Evolutionary conservation across 1,140 invertebrate genomes (phyloP).

Genomic region (honey bee (Apis mellifera)): Amel_HAv3.1 CM009935.2:6199001-6199500

Average conservation of each 20-base stretch:
- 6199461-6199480: constrained; percentile 34
- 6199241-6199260: not conserved
- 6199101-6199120: not conserved
- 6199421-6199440: constrained; percentile 42
- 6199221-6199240: too few relatives aligned
- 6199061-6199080: not conserved
- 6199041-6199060: not conserved
- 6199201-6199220: too few relatives aligned
- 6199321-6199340: constrained; percentile 24
- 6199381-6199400: not conserved
- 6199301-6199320: not conserved
- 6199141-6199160: not conserved
- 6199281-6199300: not conserved
- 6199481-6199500: constrained; percentile 26
- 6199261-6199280: too few relatives aligned
- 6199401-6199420: constrained; percentile 34
- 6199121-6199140: not conserved
- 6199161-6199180: too few relatives aligned
- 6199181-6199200: not conserved
- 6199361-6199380: constrained; percentile 19
- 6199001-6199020: too few relatives aligned
- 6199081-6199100: not conserved
- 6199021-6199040: not conserved
- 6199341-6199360: constrained; percentile 29
- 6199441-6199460: constrained; percentile 38